Percentiles rank a stretch among this genome's conserved stretches.
These are phyloP conservation scores for Cassiopea andromeda DNA, from an alignment of 30 jellyfish, hydroid and myxozoan species.

Conservation along the genomic window DNA sequence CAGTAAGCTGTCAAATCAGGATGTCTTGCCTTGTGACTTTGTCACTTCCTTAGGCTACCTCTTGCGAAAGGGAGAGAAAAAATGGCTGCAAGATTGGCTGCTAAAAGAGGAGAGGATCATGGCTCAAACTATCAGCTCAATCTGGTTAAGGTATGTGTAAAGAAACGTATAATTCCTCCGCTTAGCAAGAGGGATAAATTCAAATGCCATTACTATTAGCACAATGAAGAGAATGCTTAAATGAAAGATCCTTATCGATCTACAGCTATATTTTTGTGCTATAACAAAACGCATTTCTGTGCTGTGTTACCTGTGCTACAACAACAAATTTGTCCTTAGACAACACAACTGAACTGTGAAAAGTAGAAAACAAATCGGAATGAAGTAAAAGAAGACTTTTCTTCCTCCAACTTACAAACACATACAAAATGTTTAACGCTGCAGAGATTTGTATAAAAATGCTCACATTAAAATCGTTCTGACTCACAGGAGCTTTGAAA, in stretches of 20 bases:
- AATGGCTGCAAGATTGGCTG: conserved; percentile 22
- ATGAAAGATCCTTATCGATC: not conserved
- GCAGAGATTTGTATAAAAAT: too few species aligned
- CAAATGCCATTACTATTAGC: not conserved
- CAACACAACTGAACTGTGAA: too few species aligned
- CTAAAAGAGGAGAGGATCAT: conserved; percentile 1
- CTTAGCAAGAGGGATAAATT: not conserved
- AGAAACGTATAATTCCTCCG: not conserved
- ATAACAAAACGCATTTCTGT: too few species aligned
- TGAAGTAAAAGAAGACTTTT: too few species aligned
- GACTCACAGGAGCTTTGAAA: too few species aligned
- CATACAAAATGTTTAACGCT: too few species aligned
- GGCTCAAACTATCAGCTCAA: conserved; percentile 31
- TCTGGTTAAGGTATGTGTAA: conserved; percentile 18
- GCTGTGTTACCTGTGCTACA: too few species aligned
- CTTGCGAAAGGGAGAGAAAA: conserved; percentile 11
- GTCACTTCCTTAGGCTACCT: conserved; percentile 2
- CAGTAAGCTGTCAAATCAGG: conserved; percentile 8
- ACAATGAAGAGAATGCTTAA: not conserved
- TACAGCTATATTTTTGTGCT: too few species aligned
- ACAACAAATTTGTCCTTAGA: too few species aligned
- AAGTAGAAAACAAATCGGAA: too few species aligned
- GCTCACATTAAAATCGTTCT: too few species aligned
- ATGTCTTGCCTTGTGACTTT: not conserved
- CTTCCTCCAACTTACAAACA: too few species aligned